A percentile compares a stretch with the other conserved stretches of the same genome.
Evolutionary conservation across 2,113 vertebrate genomes (phyloP).

Genomic region (Cyanoramphus novaezelandiae): DNA sequence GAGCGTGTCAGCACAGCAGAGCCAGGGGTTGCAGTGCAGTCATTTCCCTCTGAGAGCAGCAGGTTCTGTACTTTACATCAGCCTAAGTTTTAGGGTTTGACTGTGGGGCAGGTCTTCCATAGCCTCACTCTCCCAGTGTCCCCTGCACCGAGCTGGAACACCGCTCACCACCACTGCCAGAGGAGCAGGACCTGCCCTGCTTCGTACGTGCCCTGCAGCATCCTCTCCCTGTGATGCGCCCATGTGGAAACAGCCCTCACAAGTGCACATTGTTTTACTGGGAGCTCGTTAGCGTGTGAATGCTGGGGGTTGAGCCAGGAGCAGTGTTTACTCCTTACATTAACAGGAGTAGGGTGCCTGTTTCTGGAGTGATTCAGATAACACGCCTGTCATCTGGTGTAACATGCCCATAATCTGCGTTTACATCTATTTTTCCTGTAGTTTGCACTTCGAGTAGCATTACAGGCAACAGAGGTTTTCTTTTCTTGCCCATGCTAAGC

Average conservation of each 20-base stretch:
- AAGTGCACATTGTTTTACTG: conserved; percentile 27
- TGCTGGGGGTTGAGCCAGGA: neutral
- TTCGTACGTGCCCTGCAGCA: conserved; percentile 29
- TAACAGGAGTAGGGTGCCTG: neutral
- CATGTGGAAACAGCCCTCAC: conserved; percentile 18
- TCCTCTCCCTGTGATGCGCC: neutral
- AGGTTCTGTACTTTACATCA: rapidly evolving
- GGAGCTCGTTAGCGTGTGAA: conserved; percentile 21
- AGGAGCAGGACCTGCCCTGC: neutral
- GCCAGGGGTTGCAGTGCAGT: neutral
- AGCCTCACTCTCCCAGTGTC: neutral
- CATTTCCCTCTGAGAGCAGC: neutral
- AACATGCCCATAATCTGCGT: neutral
- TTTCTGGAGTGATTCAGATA: neutral
- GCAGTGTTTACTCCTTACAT: neutral
- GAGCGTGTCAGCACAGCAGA: rapidly evolving
- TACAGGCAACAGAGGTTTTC: neutral
- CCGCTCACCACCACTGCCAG: neutral
- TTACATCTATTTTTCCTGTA: neutral
- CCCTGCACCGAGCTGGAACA: neutral
- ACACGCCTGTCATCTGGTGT: neutral
- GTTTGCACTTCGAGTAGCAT: neutral
- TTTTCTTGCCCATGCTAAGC: neutral
- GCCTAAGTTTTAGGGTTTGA: neutral
- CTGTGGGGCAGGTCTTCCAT: neutral